Conservation (phyloP, 2,888 invertebrate species). For the Acanthosepion lycidas region DNA sequence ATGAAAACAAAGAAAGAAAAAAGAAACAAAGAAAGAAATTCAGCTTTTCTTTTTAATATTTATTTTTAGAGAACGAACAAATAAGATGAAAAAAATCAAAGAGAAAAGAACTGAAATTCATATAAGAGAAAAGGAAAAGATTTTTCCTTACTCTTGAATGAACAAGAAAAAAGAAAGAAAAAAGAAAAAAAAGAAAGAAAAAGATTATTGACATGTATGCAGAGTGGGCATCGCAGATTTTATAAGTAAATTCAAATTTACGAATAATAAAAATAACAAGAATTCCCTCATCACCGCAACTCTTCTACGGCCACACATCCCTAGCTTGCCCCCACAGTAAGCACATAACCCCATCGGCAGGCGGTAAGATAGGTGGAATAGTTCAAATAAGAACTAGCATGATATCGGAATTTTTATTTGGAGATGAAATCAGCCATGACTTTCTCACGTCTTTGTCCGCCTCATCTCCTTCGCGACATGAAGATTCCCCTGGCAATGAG, state of each 20-base stretch:
- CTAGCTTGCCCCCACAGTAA: background rate
- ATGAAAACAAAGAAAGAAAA: too few relatives aligned
- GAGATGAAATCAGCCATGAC: background rate
- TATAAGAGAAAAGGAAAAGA: too few relatives aligned
- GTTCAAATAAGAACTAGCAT: background rate
- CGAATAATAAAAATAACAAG: background rate
- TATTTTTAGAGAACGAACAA: too few relatives aligned
- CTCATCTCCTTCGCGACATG: conserved; percentile 13
- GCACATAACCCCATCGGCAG: background rate
- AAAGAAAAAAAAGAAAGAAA: too few relatives aligned
- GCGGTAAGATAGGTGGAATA: background rate
- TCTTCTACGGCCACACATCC: background rate
- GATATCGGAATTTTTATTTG: conserved; percentile 33
- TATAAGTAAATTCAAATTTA: background rate
- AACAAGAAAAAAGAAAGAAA: too few relatives aligned
- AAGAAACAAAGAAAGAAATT: too few relatives aligned
- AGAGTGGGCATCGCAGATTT: background rate
- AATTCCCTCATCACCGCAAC: background rate
- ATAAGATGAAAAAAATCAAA: too few relatives aligned
- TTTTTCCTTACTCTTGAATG: too few relatives aligned
- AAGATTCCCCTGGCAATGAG: conserved; percentile 33
- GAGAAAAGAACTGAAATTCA: too few relatives aligned
- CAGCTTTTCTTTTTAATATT: too few relatives aligned
- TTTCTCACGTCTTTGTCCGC: background rate
- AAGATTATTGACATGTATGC: too few relatives aligned